phyloP scores from a whole-genome alignment of 2,888 invertebrate species.

The Mimachlamys varia region DNA sequence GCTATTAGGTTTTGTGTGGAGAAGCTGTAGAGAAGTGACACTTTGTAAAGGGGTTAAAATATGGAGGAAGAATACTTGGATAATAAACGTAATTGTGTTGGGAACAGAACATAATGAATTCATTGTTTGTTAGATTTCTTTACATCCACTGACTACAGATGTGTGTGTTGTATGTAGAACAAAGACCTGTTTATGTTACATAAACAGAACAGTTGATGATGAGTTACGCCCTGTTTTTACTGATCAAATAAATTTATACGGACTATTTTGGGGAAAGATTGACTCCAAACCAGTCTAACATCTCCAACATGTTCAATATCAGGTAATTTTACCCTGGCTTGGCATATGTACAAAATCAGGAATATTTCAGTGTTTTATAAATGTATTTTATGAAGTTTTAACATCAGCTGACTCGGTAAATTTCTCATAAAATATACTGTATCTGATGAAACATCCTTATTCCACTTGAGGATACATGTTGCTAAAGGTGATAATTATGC shows the following conservation, averaged over 20 bases:
- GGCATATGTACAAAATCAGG: not conserved
- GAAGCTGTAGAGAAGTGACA: not conserved
- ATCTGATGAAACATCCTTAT: not conserved
- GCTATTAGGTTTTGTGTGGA: not conserved
- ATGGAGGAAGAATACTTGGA: not conserved
- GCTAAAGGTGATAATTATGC: not conserved
- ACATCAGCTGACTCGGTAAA: not conserved
- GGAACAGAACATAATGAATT: not conserved
- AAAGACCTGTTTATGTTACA: not conserved
- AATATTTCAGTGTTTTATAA: not conserved
- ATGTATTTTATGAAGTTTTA: not conserved
- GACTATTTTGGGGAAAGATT: not conserved
- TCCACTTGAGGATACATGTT: not conserved
- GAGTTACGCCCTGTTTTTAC: not conserved
- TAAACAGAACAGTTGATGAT: not conserved
- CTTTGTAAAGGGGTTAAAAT: not conserved
- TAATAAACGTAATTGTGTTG: not conserved
- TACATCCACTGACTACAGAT: not conserved
- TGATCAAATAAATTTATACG: constrained; percentile 2
- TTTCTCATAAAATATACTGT: not conserved
- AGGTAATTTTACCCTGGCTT: not conserved
- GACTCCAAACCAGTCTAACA: not conserved
- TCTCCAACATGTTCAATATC: constrained; percentile 17
- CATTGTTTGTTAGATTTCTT: not conserved
- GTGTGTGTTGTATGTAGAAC: not conserved